Conservation (phyloP, 37 sponge, comb jelly and placozoan species). For the Chondrilla cf. caribensis region DNA sequence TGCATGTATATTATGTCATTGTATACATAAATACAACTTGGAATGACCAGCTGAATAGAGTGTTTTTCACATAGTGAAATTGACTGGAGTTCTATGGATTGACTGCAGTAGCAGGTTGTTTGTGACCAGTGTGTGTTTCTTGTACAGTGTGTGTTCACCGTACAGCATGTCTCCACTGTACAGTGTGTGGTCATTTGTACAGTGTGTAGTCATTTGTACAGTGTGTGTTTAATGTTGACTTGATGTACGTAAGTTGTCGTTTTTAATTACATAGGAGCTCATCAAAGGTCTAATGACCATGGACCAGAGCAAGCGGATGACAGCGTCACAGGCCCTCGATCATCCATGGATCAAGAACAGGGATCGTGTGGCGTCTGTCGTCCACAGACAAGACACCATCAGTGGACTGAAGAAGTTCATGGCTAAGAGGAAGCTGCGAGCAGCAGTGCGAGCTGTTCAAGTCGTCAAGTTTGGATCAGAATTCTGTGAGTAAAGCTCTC, state of each 20-base stretch:
- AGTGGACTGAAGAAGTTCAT: constrained; percentile 61
- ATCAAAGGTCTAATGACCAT: constrained; percentile 54
- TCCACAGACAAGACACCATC: constrained; percentile 71
- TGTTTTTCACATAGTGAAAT: no score
- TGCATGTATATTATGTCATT: no score
- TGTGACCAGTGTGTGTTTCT: no score
- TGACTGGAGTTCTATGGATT: no score
- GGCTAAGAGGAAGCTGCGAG: constrained; percentile 56
- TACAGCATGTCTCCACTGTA: no score
- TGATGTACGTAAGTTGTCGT: not conserved
- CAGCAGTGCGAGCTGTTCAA: constrained; percentile 31
- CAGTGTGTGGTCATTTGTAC: not conserved
- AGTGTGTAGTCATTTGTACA: not conserved
- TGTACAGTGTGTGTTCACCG: no score
- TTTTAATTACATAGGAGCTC: constrained; percentile 19
- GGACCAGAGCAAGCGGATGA: constrained; percentile 44
- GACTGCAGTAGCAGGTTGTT: no score
- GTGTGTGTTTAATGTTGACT: not conserved
- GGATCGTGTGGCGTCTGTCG: constrained; percentile 42
- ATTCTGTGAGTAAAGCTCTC: constrained; percentile 21
- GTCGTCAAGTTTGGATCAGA: constrained; percentile 1
- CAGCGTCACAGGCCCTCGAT: constrained; percentile 36
- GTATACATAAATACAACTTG: no score
- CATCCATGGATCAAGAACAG: constrained; percentile 68
- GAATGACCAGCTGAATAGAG: no score